phyloP scores from a whole-genome alignment of 2,888 invertebrate species.

The Dioctria rufipes region DNA sequence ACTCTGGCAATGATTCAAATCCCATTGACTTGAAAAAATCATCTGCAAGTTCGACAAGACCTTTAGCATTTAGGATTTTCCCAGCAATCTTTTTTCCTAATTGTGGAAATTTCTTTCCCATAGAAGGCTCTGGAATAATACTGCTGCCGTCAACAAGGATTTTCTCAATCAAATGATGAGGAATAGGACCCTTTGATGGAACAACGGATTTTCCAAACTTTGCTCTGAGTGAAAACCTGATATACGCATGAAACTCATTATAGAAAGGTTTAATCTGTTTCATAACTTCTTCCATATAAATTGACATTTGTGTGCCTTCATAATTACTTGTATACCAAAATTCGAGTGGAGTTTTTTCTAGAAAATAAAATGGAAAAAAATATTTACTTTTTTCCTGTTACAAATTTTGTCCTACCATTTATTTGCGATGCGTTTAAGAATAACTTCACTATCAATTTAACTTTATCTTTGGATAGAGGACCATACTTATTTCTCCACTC shows the following conservation, averaged over 20 bases:
- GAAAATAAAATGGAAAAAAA: background rate
- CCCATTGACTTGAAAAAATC: conserved; percentile 67
- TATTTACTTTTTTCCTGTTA: background rate
- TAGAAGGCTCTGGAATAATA: conserved; percentile 34
- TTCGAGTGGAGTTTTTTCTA: conserved; percentile 60
- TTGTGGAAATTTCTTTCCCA: conserved; percentile 74
- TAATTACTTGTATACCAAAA: conserved; percentile 66
- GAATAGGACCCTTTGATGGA: conserved; percentile 79
- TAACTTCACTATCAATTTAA: conserved; percentile 66
- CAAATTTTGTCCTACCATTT: conserved; percentile 58
- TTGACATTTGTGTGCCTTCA: conserved; percentile 64
- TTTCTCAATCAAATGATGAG: conserved; percentile 81
- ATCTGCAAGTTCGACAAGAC: conserved; percentile 65
- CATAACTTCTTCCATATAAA: conserved; percentile 71
- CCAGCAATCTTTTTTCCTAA: conserved; percentile 74
- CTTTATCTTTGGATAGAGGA: conserved; percentile 67
- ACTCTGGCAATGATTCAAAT: conserved; percentile 3
- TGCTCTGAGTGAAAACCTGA: conserved; percentile 78
- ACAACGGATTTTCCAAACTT: conserved; percentile 78
- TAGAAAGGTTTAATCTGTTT: conserved; percentile 86
- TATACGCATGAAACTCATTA: conserved; percentile 85
- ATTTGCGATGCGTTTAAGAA: conserved; percentile 65
- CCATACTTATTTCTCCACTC: conserved; percentile 67
- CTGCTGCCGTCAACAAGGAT: conserved; percentile 64
- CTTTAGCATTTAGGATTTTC: conserved; percentile 63